Evolutionary conservation across 2,888 invertebrate genomes (phyloP).

Genomic region (Drosophila robusta): DNA sequence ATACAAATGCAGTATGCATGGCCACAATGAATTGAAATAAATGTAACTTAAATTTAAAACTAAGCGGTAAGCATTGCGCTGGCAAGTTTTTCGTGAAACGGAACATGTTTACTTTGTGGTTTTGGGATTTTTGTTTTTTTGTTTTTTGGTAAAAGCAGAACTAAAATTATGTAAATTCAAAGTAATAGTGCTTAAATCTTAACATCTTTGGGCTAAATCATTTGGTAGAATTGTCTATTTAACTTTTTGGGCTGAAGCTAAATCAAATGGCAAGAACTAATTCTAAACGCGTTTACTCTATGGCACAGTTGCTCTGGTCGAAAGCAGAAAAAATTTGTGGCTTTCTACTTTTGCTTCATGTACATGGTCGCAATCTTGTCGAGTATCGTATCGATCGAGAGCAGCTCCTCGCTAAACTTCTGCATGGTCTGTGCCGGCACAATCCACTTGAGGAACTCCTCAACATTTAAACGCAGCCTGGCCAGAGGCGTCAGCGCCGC

Average conservation of each 20-base stretch:
- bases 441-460: conserved; percentile 92
- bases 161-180: conserved; percentile 41
- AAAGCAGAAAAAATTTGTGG: conserved; percentile 5
- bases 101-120: conserved; percentile 21
- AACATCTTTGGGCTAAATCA: conserved; percentile 65
- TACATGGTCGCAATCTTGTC: conserved; percentile 86
- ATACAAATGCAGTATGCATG: conserved; percentile 61
- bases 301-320: conserved; percentile 55
- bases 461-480: conserved; percentile 90
- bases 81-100: conserved; percentile 61
- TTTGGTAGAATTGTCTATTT: conserved; percentile 63
- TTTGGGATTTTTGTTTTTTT: conserved; percentile 1
- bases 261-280: conserved; percentile 75
- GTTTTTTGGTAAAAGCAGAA: conserved; percentile 58
- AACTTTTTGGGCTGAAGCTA: conserved; percentile 43
- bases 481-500: conserved; percentile 87
- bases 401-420: conserved; percentile 90
- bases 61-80: conserved; percentile 48
- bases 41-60: conserved; percentile 20
- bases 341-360: conserved; percentile 80
- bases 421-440: conserved; percentile 92
- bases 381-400: conserved; percentile 91
- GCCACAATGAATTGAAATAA: conserved; percentile 59
- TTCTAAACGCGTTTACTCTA: conserved; percentile 53
- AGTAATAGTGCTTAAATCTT: conserved; percentile 37